Base-by-base conservation (phyloP, 1,140 invertebrate genomes). In the Bactericera cockerelli region DNA sequence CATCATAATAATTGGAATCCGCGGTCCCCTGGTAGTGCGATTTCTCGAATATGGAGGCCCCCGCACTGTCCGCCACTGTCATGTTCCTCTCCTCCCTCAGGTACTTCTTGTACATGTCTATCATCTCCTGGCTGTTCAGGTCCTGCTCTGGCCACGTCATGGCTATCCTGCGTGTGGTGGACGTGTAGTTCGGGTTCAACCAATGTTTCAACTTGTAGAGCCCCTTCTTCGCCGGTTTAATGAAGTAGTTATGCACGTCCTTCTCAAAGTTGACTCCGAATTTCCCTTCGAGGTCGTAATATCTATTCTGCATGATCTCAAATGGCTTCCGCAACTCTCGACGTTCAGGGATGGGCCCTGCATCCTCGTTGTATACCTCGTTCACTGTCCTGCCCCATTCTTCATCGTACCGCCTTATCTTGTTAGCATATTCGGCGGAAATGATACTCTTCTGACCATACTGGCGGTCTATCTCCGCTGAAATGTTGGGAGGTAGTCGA, bases 1-100 rank as follows among this genome's bases (percentile, higher is more conserved):
- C 42, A 49, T 22, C n/a, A 49, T 49, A 49, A 49, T 49, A 49
- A n/a, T 49, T 49, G 8, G 42, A 49, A 49, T 49, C 42, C 6
- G 42, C 42, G 6, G 42, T 49, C 8, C 6, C 6, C 8, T 6
- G 6, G n/a, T 49, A 49, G n/a, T n/a, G n/a, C n/a, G n/a, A n/a
- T 16, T 49, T 49, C 22, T 49, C 42, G 19, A 49, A 49, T 19
- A 49, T 49, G 19, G 42, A 49, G 6, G 4, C 19, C 4, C 42
- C 42, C 6, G 42, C 42, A 49, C 22, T 22, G n/a, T 49, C 42
- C 8, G 42, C 8, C 19, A 49, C 42, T 10, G 42, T 19, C 3
- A 49, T 49, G 42, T 49, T 49, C 22, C 19, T n/a, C 42, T 49
- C 42, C 8, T 19, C 42, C 19, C 22, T 49, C 42, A 49, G 19